Base-by-base conservation (phyloP, 2,888 invertebrate species). In the Chloromyia formosa region DNA sequence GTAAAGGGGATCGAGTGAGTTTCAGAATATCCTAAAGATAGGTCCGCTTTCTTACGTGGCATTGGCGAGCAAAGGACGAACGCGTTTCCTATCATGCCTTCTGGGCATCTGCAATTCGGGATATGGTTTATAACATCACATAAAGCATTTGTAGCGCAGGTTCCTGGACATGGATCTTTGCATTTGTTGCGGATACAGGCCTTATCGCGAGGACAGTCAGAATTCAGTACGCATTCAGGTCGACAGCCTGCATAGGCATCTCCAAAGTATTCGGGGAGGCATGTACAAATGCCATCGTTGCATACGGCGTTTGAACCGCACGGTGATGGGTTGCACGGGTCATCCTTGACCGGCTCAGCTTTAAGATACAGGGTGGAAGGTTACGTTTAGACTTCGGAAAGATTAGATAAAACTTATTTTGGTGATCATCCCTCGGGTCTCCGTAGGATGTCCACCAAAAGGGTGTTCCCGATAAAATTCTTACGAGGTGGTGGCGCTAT, bases 161-260 rank as follows among this genome's bases (percentile, higher is more conserved):
- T 90, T 42, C 92, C 92, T 4, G 90, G 89, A 79, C 93, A 93
- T 64, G 93, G 93, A 82, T 93, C 91, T 82, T 87, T 87, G 81
- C 93, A 93, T 85, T 90, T 91, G 77, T 89, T 87, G 80, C 89
- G 90, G 56, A 91, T 88, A 80, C 93, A 93, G 3, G 92, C 90
- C 77, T 88, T 84, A 77, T 90, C 86, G 77, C 86, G 86, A 0
- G 88, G 78, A 82, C 92, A 92, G 82, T 91, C 91, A 74, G 88
- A 87, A 78, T 94, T 92, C 75, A 89, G 88, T 60, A 92, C 88
- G 82, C 94, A 94, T 85, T 94, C 94, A 12, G 93, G 93, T 78
- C 91, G 88, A 81, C 94, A 94, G 20, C 71, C 71, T 77, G 91
- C 89, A 4, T 93, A 93, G 66, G 92, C 90, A 66, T 89, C 85